Percentiles rank a stretch among this genome's conserved stretches.
phyloP scores from a whole-genome alignment of 2,113 vertebrate genomes.

The Cynocephalus volans region DNA sequence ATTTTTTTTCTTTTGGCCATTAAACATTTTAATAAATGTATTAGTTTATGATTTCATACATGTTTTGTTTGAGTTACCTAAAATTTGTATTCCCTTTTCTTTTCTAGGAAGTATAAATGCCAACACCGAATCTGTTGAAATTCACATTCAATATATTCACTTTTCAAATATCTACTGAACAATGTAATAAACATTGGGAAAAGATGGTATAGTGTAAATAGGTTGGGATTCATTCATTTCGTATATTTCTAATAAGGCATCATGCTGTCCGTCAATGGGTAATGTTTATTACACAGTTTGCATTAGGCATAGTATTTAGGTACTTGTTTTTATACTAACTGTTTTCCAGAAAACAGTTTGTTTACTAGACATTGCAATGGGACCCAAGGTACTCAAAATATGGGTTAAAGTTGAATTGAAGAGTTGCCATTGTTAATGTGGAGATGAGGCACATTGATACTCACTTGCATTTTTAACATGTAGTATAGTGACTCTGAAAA shows the following conservation, averaged over 20 bases:
- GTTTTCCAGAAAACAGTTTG: neutral
- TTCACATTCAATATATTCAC: neutral
- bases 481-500: neutral
- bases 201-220: neutral
- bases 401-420: neutral
- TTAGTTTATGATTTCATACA: neutral
- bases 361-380: neutral
- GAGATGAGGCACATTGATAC: neutral
- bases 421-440: neutral
- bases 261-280: neutral
- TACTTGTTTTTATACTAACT: neutral
- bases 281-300: neutral
- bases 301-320: neutral
- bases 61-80: neutral
- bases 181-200: neutral
- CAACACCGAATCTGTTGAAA: neutral
- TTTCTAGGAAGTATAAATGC: neutral
- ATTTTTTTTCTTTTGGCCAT: neutral
- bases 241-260: neutral
- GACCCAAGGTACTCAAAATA: neutral
- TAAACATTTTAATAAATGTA: conserved; percentile 11
- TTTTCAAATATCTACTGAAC: neutral
- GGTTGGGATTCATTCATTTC: conserved; percentile 22
- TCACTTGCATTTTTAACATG: neutral
- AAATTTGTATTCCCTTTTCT: neutral